Conservation (phyloP, 2,888 invertebrate species). For the Tromatobia lineatoria region DNA sequence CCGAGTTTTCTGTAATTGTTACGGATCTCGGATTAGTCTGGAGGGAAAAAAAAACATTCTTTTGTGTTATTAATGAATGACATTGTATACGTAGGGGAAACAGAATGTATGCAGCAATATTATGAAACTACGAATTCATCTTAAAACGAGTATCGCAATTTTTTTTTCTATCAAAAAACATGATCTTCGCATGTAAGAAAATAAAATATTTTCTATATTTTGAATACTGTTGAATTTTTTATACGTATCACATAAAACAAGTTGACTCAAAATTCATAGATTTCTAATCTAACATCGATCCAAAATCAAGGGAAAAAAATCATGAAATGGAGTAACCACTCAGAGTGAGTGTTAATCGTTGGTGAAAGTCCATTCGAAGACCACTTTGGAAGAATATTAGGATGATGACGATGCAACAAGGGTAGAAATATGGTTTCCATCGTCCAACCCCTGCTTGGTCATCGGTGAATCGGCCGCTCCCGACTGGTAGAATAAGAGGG, state of each 20-base stretch:
- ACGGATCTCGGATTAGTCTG: slow-evolving; percentile 18
- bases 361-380: neutral
- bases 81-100: neutral
- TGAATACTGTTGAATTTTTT: too few relatives aligned
- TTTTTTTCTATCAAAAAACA: too few relatives aligned
- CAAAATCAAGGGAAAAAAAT: neutral
- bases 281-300: neutral
- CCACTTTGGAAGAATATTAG: slow-evolving; percentile 11
- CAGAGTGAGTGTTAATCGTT: neutral
- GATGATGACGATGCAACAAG: slow-evolving; percentile 1
- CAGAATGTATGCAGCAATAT: neutral
- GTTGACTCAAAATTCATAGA: too few relatives aligned
- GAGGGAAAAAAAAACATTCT: slow-evolving; percentile 9
- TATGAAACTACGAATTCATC: neutral
- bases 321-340: neutral
- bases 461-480: slow-evolving; percentile 6
- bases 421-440: slow-evolving; percentile 12
- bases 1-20: slow-evolving; percentile 33
- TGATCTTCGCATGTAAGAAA: too few relatives aligned
- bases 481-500: neutral
- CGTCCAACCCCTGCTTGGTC: slow-evolving; percentile 2
- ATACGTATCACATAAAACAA: too few relatives aligned
- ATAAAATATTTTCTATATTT: too few relatives aligned
- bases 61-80: neutral
- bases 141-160: too few relatives aligned